These are phyloP conservation scores for Sebastolobus alascanus DNA, from an alignment of 2,797 vertebrate species.

Conservation along the genomic window DNA sequence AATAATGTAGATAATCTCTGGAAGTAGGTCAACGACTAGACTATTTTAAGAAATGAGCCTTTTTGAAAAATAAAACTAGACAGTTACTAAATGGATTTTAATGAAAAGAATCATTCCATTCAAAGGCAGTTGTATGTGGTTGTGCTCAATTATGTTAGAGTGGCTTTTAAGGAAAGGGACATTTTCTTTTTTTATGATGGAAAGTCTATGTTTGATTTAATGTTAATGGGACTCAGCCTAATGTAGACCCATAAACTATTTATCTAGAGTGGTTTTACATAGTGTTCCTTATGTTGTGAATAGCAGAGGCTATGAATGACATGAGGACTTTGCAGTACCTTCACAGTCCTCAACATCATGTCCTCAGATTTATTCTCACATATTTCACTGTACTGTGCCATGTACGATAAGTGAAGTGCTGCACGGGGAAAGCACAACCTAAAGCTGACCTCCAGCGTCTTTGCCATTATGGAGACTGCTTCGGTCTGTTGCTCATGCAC, in stretches of 20 bases:
- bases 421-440: conserved; percentile 24
- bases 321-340: conserved; percentile 1
- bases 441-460: conserved; percentile 43
- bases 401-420: not conserved
- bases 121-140: conserved; percentile 19
- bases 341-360: not conserved
- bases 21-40: conserved; percentile 50
- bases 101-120: conserved; percentile 46
- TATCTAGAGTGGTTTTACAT: conserved; percentile 50
- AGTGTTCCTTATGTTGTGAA: conserved; percentile 21
- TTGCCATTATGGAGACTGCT: conserved; percentile 32
- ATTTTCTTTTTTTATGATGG: conserved; percentile 14
- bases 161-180: conserved; percentile 54
- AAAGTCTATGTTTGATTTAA: conserved; percentile 55
- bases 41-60: conserved; percentile 33
- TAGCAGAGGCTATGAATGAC: conserved; percentile 27
- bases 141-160: conserved; percentile 38
- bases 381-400: not conserved
- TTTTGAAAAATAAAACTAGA: conserved; percentile 47
- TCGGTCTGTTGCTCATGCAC: conserved; percentile 44
- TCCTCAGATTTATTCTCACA: conserved; percentile 12
- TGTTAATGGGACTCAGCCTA: conserved; percentile 51
- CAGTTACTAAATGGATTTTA: conserved; percentile 45
- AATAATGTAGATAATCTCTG: conserved; percentile 45
- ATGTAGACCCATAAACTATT: conserved; percentile 55